These are phyloP conservation scores for Cantharis flavilabris DNA, from an alignment of 2,888 invertebrate species.

Conservation along the genomic window DNA sequence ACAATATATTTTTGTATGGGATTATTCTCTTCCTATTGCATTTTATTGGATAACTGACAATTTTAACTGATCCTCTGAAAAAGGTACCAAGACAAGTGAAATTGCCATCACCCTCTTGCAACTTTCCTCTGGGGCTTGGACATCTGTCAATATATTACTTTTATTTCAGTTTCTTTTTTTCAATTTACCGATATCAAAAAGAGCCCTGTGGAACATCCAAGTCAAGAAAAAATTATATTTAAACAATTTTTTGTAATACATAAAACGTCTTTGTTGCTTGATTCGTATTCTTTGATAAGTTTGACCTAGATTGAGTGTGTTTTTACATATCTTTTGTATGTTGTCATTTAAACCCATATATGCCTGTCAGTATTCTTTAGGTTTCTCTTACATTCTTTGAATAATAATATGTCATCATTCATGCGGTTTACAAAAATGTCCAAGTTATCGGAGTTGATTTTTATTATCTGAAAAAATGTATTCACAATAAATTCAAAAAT, in stretches of 20 bases:
- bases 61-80: background rate
- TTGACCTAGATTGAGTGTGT: slow-evolving; percentile 3
- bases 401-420: slow-evolving; percentile 1
- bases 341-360: slow-evolving; percentile 3
- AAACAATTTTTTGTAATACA: background rate
- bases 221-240: background rate
- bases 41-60: background rate
- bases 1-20: background rate
- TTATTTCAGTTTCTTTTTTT: background rate
- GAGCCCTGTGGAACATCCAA: background rate
- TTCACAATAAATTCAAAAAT: background rate
- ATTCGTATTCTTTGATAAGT: background rate
- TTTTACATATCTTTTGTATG: slow-evolving; percentile 4
- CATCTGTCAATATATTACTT: background rate
- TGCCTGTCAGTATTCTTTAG: slow-evolving; percentile 2
- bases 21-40: background rate
- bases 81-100: background rate
- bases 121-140: background rate
- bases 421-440: slow-evolving; percentile 1
- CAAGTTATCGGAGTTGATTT: background rate
- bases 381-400: slow-evolving; percentile 1
- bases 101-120: background rate
- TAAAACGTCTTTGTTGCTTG: background rate
- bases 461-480: background rate
- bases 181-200: background rate